Conservation (phyloP, 2,113 vertebrate genomes). For the Sorex araneus region DNA sequence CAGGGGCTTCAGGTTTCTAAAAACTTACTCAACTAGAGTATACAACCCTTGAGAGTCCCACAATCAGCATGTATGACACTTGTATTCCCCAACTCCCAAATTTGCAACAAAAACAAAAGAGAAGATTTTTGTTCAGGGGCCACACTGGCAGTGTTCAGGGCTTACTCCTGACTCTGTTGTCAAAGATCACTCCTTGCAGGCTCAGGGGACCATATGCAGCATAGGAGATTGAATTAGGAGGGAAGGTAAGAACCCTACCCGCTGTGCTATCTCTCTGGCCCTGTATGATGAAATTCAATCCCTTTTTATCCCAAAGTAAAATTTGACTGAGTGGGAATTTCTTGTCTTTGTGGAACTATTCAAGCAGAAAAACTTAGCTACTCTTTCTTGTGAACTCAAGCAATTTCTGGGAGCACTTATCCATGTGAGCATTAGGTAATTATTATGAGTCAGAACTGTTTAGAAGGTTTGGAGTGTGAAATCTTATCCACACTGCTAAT, state of each 20-base stretch:
- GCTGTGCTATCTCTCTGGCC: too few species aligned
- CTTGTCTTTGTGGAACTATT: slow-evolving; percentile 1
- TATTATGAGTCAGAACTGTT: slow-evolving; percentile 19
- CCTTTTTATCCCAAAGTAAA: neutral
- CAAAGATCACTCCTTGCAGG: too few species aligned
- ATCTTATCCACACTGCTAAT: neutral
- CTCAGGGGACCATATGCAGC: too few species aligned
- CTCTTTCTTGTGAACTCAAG: slow-evolving; percentile 26
- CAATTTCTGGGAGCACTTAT: neutral
- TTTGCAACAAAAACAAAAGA: too few species aligned
- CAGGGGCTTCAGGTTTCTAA: neutral
- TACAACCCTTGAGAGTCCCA: too few species aligned
- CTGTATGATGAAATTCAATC: neutral
- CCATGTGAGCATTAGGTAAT: neutral
- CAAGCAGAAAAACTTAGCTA: slow-evolving; percentile 11
- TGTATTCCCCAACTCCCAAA: too few species aligned
- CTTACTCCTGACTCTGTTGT: too few species aligned
- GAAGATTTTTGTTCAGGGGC: too few species aligned
- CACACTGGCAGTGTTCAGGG: too few species aligned
- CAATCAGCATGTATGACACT: too few species aligned
- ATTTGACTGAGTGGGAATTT: slow-evolving; percentile 35
- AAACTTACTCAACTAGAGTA: neutral
- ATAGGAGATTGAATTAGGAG: too few species aligned
- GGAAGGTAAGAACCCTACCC: too few species aligned
- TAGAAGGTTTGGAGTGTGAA: neutral